These are phyloP conservation scores for Drepanosiphum platanoidis DNA, from an alignment of 2,888 invertebrate genomes.

Conservation along the genomic window DNA sequence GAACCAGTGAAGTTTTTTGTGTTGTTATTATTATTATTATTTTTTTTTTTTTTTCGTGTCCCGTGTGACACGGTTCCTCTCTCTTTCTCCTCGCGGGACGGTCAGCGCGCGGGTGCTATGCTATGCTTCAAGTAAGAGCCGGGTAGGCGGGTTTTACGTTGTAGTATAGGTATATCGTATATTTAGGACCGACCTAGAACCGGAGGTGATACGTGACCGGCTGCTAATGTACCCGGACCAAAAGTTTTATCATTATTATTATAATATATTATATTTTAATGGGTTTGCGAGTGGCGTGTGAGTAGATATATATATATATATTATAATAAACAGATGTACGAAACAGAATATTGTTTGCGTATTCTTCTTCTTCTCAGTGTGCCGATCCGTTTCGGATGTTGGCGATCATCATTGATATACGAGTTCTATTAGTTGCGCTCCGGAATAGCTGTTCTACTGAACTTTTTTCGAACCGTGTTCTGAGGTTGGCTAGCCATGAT, in stretches of 20 bases:
- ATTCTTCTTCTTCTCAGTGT: no score
- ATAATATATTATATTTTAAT: constrained; percentile 1
- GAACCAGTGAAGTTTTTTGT: constrained; percentile 27
- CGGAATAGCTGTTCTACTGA: no score
- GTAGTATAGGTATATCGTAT: not conserved
- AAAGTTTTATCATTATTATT: constrained; percentile 36
- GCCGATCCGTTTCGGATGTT: no score
- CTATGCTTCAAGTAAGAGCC: not conserved
- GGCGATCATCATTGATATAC: no score
- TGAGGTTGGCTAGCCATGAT: no score
- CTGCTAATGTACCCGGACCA: constrained; percentile 1
- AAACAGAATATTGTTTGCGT: no score
- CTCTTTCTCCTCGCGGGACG: constrained; percentile 45
- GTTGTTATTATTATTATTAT: constrained; percentile 33
- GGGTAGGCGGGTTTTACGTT: constrained; percentile 10
- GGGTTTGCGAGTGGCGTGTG: not conserved
- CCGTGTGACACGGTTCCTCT: constrained; percentile 54
- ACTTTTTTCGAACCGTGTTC: no score
- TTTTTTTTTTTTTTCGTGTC: constrained; percentile 23
- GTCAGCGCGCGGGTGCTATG: constrained; percentile 53
- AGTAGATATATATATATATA: not conserved
- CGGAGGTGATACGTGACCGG: constrained; percentile 60
- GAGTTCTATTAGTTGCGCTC: no score
- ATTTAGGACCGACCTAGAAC: constrained; percentile 51
- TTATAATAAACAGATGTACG: no score